Conservation (phyloP, 2,113 vertebrate genomes). For the Probosciger aterrimus region DNA sequence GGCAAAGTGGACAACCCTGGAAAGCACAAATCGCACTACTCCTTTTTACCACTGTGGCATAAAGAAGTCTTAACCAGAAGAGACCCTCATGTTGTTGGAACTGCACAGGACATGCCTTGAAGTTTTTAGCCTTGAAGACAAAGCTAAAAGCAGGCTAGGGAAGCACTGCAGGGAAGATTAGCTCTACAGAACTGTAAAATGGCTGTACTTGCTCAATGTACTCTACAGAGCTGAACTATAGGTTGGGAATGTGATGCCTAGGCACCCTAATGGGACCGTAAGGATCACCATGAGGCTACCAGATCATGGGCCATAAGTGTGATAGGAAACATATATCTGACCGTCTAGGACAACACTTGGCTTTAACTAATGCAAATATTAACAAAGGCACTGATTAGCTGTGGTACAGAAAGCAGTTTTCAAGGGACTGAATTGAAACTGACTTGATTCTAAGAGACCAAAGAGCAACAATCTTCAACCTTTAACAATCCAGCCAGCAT, state of each 20-base stretch:
- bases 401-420: background rate
- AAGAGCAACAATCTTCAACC: background rate
- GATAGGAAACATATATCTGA: background rate
- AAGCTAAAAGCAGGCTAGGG: background rate
- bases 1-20: background rate
- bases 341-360: background rate
- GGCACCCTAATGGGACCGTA: background rate
- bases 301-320: background rate
- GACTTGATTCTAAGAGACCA: background rate
- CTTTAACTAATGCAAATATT: background rate
- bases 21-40: background rate
- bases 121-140: background rate
- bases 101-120: background rate
- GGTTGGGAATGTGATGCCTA: background rate
- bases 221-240: background rate
- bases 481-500: background rate
- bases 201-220: rapidly evolving
- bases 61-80: background rate
- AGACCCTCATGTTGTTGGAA: background rate
- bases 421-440: background rate
- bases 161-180: background rate
- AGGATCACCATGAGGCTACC: rapidly evolving
- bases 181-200: background rate
- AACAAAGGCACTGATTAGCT: background rate
- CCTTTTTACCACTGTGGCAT: background rate